Conservation (phyloP, 2,888 invertebrate genomes). For the Limnephilus lunatus region DNA sequence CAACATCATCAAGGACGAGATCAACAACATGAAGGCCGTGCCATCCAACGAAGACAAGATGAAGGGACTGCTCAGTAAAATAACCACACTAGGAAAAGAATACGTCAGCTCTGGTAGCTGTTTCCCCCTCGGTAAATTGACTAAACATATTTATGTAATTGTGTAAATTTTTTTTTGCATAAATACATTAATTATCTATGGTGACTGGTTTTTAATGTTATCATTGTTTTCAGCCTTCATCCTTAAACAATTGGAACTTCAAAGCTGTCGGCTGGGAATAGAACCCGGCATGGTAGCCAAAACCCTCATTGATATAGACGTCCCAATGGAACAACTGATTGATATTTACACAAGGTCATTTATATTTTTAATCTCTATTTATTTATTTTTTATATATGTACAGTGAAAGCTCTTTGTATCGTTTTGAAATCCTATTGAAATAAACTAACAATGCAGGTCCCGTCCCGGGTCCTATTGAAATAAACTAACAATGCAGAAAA, state of each 20-base stretch:
- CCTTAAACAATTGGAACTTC: constrained; percentile 87
- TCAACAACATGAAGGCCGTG: constrained; percentile 75
- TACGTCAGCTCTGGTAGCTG: constrained; percentile 90
- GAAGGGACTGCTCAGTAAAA: constrained; percentile 84
- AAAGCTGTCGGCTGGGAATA: constrained; percentile 84
- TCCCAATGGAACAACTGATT: constrained; percentile 86
- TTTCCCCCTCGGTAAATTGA: constrained; percentile 87
- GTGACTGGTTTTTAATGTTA: neutral
- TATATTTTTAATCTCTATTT: constrained; percentile 6
- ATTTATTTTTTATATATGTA: neutral
- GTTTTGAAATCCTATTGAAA: too few relatives aligned
- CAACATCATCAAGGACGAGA: constrained; percentile 84
- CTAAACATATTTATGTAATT: neutral
- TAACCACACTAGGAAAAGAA: constrained; percentile 85
- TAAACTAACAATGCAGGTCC: too few relatives aligned
- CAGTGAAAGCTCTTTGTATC: too few relatives aligned
- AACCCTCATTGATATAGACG: constrained; percentile 85
- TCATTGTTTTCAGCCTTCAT: constrained; percentile 81
- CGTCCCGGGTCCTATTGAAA: too few relatives aligned
- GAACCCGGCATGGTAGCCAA: constrained; percentile 87
- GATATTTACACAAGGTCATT: constrained; percentile 89
- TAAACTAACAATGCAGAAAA: too few relatives aligned
- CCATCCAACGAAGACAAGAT: constrained; percentile 78
- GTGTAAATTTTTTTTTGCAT: constrained; percentile 44
- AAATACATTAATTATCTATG: neutral